Conservation (phyloP, 2,797 vertebrate species). For the Platalea minor region DNA sequence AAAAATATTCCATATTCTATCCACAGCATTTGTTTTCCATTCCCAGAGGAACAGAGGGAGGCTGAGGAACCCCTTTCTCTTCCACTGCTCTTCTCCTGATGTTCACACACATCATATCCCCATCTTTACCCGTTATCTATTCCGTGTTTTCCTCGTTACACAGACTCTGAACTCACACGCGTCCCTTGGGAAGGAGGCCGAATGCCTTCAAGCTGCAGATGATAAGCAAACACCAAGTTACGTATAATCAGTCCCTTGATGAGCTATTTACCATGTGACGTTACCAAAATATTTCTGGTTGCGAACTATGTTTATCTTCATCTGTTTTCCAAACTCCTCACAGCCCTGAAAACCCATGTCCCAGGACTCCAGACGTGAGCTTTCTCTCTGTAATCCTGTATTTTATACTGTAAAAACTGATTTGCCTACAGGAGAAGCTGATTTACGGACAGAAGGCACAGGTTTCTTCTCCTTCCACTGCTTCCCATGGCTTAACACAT, state of each 20-base stretch:
- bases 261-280: slow-evolving; percentile 18
- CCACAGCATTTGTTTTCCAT: accelerated
- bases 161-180: not conserved
- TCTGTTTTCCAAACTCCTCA: not conserved
- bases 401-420: not conserved
- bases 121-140: accelerated
- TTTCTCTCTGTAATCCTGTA: not conserved
- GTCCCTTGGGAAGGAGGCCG: not conserved
- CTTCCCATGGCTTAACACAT: not conserved
- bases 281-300: slow-evolving; percentile 33
- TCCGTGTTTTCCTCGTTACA: not conserved
- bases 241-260: not conserved
- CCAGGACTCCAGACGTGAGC: not conserved
- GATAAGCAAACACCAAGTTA: slow-evolving; percentile 22
- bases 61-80: not conserved
- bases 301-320: slow-evolving; percentile 7
- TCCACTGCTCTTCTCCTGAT: not conserved
- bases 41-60: not conserved
- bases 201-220: not conserved
- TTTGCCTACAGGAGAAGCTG: not conserved
- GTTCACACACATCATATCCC: not conserved
- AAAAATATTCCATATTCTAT: not conserved
- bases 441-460: not conserved
- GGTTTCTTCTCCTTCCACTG: not conserved
- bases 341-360: not conserved